A percentile compares a stretch with the other conserved stretches of the same genome.
Conservation (phyloP, 2,113 vertebrate genomes). For the Phocoena phocoena region DNA sequence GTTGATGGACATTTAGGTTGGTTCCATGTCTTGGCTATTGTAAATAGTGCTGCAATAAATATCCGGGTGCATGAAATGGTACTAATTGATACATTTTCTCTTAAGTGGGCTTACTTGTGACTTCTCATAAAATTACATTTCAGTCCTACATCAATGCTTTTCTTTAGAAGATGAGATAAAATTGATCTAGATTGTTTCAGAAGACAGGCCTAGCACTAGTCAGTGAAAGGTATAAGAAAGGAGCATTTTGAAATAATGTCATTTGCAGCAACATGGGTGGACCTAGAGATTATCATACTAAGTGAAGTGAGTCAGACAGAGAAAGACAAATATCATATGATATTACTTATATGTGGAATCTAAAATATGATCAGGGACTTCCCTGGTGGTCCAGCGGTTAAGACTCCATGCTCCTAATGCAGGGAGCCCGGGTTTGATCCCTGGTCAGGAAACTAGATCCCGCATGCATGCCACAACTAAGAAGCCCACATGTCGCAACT, state of each 20-base stretch:
- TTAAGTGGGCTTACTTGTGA: background rate
- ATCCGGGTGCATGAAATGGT: background rate
- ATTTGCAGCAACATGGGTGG: background rate
- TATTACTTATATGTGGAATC: background rate
- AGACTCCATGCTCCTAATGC: no score
- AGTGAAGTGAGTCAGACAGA: background rate
- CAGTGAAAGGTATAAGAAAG: background rate
- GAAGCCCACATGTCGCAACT: no score
- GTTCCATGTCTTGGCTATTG: no score
- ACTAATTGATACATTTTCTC: background rate
- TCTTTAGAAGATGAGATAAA: background rate
- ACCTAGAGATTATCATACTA: background rate
- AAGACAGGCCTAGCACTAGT: background rate
- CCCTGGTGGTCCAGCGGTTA: no score
- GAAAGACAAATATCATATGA: background rate
- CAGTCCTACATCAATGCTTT: background rate
- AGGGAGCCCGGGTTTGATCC: no score
- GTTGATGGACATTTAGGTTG: no score
- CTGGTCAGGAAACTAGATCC: no score
- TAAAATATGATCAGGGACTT: background rate
- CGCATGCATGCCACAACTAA: no score
- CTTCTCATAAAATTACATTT: background rate
- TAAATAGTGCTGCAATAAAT: no score
- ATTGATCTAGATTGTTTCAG: background rate
- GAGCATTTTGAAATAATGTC: background rate